Percentiles rank a stretch among this genome's conserved stretches.
Evolutionary conservation across 2,113 vertebrate species (phyloP).

Genomic region (Vicugna pacos): DNA sequence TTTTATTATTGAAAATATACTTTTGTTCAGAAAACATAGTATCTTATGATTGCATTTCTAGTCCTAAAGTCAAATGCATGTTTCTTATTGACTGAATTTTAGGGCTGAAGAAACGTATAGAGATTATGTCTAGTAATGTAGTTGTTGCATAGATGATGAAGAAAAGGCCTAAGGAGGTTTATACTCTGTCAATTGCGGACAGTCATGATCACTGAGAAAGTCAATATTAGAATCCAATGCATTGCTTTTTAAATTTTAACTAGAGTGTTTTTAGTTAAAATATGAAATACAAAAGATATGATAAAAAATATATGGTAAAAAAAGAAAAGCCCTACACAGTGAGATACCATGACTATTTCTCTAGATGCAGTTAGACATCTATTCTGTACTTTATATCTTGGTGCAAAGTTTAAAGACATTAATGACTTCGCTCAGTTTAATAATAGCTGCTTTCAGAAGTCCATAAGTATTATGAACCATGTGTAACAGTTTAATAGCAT

Average conservation of each 20-base stretch:
- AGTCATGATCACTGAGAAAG: not conserved
- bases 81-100: not conserved
- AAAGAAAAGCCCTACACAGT: not conserved
- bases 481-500: conserved; percentile 70
- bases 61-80: not conserved
- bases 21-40: not conserved
- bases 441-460: conserved; percentile 57
- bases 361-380: not conserved
- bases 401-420: conserved; percentile 64
- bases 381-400: conserved; percentile 39
- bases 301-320: not conserved
- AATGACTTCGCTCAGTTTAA: conserved; percentile 67
- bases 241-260: not conserved
- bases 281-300: conserved; percentile 16
- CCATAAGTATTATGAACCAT: conserved; percentile 70
- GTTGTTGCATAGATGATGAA: not conserved
- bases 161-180: not conserved
- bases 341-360: not conserved
- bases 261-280: not conserved
- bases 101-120: not conserved
- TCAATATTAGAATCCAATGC: not conserved
- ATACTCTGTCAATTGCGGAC: not conserved
- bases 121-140: not conserved
- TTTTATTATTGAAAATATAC: conserved; percentile 3
- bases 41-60: not conserved